A percentile compares a stretch with the other conserved stretches of the same genome.
These are phyloP conservation scores for Acanthococcus lagerstroemiae DNA, from an alignment of 2,888 invertebrate species.

Conservation along the genomic window DNA sequence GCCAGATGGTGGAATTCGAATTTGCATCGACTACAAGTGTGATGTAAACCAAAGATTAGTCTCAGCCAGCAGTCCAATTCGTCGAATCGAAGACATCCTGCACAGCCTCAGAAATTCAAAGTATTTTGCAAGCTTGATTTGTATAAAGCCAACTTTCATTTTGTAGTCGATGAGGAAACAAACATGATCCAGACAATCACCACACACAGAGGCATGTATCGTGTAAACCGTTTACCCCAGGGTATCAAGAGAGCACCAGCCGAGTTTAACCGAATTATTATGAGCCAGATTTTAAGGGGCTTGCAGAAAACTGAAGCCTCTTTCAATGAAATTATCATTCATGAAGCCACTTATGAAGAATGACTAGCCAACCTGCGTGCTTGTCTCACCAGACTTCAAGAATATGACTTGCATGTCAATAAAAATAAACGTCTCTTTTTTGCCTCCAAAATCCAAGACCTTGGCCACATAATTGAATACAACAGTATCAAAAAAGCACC, in stretches of 20 bases:
- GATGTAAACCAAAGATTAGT: background rate
- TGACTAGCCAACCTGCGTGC: background rate
- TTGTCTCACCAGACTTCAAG: background rate
- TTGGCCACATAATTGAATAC: background rate
- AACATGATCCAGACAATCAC: slow-evolving; percentile 25
- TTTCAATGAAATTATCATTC: background rate
- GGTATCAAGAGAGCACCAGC: slow-evolving; percentile 26
- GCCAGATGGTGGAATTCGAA: slow-evolving; percentile 10
- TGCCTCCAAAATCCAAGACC: background rate
- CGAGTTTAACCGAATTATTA: background rate
- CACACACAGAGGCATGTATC: slow-evolving; percentile 38
- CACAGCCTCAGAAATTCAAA: slow-evolving; percentile 13
- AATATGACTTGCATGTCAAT: background rate
- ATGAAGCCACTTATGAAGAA: background rate
- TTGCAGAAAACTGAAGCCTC: background rate
- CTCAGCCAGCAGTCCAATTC: slow-evolving; percentile 31
- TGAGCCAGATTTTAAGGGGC: background rate
- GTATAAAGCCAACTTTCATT: slow-evolving; percentile 24
- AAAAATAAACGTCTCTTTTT: background rate
- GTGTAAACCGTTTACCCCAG: slow-evolving; percentile 39
- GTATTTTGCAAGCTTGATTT: slow-evolving; percentile 28
- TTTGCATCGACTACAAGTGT: slow-evolving; percentile 33
- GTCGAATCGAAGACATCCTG: slow-evolving; percentile 29
- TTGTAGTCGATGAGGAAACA: slow-evolving; percentile 19
- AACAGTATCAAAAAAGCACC: background rate